Percentiles rank a stretch among this genome's conserved stretches.
Conservation (phyloP, 2,888 invertebrate species). For the Cosmia trapezina region DNA sequence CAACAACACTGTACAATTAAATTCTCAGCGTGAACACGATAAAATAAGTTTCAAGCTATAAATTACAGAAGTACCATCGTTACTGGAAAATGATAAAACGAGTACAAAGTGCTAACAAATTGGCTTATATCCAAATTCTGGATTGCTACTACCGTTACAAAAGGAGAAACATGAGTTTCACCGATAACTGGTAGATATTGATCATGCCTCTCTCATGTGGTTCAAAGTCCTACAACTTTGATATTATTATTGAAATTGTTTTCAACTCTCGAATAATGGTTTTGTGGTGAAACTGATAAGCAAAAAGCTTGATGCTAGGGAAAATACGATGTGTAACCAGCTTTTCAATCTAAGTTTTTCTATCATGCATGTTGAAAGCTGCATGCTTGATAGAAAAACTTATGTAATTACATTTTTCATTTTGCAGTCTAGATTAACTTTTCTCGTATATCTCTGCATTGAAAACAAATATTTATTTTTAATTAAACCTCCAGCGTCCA, state of each 20-base stretch:
- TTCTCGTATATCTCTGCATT: conserved; percentile 5
- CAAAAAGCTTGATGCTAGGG: conserved; percentile 16
- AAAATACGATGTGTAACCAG: background rate
- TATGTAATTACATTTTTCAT: conserved; percentile 18
- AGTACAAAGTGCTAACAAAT: conserved; percentile 49
- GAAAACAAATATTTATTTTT: conserved; percentile 7
- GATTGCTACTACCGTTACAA: conserved; percentile 21
- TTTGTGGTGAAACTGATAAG: background rate
- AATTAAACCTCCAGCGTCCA: conserved; percentile 13
- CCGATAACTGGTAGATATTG: conserved; percentile 30
- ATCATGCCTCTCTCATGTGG: conserved; percentile 2
- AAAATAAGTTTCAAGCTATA: conserved; percentile 39
- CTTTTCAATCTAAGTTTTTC: background rate
- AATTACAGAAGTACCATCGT: conserved; percentile 27
- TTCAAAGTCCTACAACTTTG: background rate
- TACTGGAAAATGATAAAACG: conserved; percentile 46
- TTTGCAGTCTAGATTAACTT: background rate
- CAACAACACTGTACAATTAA: conserved; percentile 31
- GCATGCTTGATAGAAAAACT: background rate
- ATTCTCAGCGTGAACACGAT: conserved; percentile 30
- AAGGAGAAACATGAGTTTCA: conserved; percentile 31
- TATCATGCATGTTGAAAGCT: too few species aligned
- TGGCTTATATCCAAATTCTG: conserved; percentile 50
- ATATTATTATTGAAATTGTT: conserved; percentile 18
- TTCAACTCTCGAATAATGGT: background rate